Conservation (phyloP, 2,888 invertebrate species). For the Eulithis prunata region DNA sequence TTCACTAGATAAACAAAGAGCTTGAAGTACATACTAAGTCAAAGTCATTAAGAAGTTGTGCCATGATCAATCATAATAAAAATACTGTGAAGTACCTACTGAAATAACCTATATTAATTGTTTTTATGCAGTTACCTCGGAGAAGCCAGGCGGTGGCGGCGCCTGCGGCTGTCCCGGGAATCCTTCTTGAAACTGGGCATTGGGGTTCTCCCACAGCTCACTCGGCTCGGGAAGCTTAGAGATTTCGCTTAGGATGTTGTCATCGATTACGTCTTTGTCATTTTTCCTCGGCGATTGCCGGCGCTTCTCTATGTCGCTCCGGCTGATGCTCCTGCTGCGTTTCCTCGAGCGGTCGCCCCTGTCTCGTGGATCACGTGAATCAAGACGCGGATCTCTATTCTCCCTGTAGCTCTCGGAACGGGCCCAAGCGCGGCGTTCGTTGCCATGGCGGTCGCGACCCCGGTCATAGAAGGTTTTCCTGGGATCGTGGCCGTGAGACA, state of each 20-base stretch:
- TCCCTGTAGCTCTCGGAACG: constrained; percentile 35
- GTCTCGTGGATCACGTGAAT: constrained; percentile 35
- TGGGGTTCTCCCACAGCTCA: constrained; percentile 69
- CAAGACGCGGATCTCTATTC: constrained; percentile 16
- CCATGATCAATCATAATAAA: too few relatives aligned
- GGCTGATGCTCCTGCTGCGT: constrained; percentile 61
- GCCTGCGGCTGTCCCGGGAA: constrained; percentile 50
- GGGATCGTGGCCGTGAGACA: constrained; percentile 64
- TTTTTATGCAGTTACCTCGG: constrained; percentile 51
- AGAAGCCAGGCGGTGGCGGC: constrained; percentile 41
- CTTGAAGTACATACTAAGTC: too few relatives aligned
- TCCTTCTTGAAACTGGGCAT: constrained; percentile 61
- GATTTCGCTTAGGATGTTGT: constrained; percentile 75
- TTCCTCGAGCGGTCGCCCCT: constrained; percentile 51
- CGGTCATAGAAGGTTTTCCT: constrained; percentile 57
- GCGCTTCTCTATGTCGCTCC: constrained; percentile 52
- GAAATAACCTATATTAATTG: too few relatives aligned
- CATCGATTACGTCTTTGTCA: constrained; percentile 72
- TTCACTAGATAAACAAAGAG: too few relatives aligned
- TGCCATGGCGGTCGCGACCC: constrained; percentile 54
- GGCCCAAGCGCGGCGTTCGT: constrained; percentile 40
- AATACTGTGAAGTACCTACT: too few relatives aligned
- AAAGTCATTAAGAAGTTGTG: too few relatives aligned
- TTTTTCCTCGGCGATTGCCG: constrained; percentile 66
- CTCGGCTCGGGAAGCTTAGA: constrained; percentile 74